Evolutionary conservation across 2,888 invertebrate genomes (phyloP).

Genomic region (Lycophotia porphyrea): DNA sequence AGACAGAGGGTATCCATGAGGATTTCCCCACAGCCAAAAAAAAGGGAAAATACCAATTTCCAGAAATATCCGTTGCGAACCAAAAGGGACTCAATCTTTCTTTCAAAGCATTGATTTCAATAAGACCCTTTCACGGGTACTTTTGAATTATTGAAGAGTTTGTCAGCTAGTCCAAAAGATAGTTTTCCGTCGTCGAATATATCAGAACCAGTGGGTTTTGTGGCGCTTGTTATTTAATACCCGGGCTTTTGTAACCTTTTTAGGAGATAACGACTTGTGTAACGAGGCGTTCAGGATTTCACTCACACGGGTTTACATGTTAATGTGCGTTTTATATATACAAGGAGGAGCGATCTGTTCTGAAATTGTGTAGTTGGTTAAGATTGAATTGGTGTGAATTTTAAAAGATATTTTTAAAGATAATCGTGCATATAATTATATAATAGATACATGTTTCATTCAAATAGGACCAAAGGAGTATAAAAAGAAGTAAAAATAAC

Average conservation of each 20-base stretch:
- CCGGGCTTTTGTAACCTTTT: slow-evolving; percentile 27
- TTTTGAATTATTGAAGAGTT: slow-evolving; percentile 16
- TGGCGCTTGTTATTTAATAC: background rate
- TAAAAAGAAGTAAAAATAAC: background rate
- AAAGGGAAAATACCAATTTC: background rate
- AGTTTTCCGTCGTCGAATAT: background rate
- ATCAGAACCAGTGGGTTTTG: slow-evolving; percentile 6
- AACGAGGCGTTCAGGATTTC: slow-evolving; percentile 48
- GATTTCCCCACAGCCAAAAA: background rate
- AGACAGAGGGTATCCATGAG: background rate
- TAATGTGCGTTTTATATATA: slow-evolving; percentile 49
- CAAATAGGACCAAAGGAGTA: background rate
- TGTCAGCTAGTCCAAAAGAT: background rate
- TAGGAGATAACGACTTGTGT: slow-evolving; percentile 47
- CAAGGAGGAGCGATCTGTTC: slow-evolving; percentile 21
- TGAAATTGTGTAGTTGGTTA: background rate
- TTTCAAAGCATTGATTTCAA: slow-evolving; percentile 19
- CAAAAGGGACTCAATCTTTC: slow-evolving; percentile 1
- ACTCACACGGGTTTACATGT: slow-evolving; percentile 42
- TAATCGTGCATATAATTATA: background rate
- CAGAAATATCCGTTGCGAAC: background rate
- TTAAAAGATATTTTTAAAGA: too few species aligned
- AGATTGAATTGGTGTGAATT: slow-evolving; percentile 19
- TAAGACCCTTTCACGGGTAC: background rate
- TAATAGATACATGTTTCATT: background rate